Base-by-base conservation (phyloP, 2,113 vertebrate species). In the Poeciliopsis prolifica region DNA sequence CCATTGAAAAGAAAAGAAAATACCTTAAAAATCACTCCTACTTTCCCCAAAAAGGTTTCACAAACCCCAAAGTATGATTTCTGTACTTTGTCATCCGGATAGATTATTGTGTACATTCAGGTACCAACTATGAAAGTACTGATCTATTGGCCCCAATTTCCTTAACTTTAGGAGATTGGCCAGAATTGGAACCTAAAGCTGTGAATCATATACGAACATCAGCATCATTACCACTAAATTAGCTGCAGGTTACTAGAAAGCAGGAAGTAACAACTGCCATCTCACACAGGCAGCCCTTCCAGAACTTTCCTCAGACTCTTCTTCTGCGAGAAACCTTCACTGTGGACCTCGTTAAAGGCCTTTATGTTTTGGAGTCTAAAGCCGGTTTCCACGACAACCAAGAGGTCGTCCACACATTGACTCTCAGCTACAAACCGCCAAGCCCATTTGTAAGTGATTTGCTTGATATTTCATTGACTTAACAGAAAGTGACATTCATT, bases 301-400 rank as follows among this genome's bases (percentile, higher is more conserved):
- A 91, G 74, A 82, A 90, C 72, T 91, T 94, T 70, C 93, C 94
- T 2, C 93, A 92, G 85, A 95, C 86, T 75, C 81, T 96, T 15
- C 78, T 96, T 65, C 91, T 97, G 29, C 94, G 94, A 84, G 94
- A 95, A 80, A 96, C 94, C 2, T 96, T 97, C 82, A 95, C 94
- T 0, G 77, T 94, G 0, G 93, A 96, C 75, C 88, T 92, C 54
- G 86, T 79, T 44, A 93, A 93, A 79, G 94, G 88, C 28, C 85
- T 80, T 28, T 96, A 96, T 63, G 82, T 91, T n/a, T 90, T 97
- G 85, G 96, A 97, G 87, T 96, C 95, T 0, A 96, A 94, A 82
- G 86, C 93, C 48, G 60, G 91, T 80, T 87, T 97, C 68, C 86
- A 94, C 12, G 84, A 42, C 10, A 79, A 79, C 61, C 92, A 92